These are phyloP conservation scores for Spicauda simplicius DNA, from an alignment of 2,888 invertebrate genomes.

Conservation along the genomic window DNA sequence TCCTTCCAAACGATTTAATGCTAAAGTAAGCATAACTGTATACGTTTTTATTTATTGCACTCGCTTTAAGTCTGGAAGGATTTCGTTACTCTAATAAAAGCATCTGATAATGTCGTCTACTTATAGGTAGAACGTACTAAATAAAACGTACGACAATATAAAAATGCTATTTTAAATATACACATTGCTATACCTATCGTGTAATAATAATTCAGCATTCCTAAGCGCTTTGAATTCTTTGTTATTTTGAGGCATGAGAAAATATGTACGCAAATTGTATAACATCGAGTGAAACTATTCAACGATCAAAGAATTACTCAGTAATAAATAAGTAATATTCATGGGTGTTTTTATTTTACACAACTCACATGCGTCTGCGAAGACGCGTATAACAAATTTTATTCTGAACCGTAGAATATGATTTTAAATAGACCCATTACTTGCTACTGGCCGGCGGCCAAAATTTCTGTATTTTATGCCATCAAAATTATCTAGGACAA, in stretches of 20 bases:
- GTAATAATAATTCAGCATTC: constrained; percentile 23
- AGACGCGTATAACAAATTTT: constrained; percentile 36
- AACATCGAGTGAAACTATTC: constrained; percentile 47
- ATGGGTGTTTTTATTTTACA: constrained; percentile 49
- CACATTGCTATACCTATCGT: constrained; percentile 4
- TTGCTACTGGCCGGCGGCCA: constrained; percentile 68
- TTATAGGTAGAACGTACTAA: background rate
- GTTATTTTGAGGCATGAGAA: constrained; percentile 12
- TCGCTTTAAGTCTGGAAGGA: constrained; percentile 21
- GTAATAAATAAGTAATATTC: constrained; percentile 65
- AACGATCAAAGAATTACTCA: constrained; percentile 72
- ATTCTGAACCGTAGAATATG: constrained; percentile 51
- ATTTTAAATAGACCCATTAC: constrained; percentile 67
- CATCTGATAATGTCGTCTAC: constrained; percentile 15
- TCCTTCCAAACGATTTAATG: constrained; percentile 18
- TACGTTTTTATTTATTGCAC: constrained; percentile 32
- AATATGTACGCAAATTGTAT: constrained; percentile 40
- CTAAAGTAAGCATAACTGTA: constrained; percentile 28
- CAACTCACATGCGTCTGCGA: constrained; percentile 30
- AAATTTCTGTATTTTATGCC: constrained; percentile 71
- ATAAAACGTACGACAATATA: background rate
- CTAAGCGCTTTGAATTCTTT: constrained; percentile 18
- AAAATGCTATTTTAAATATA: constrained; percentile 1
- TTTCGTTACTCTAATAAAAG: constrained; percentile 7
- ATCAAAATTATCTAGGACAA: constrained; percentile 80